Evolutionary conservation across 1,140 invertebrate genomes (phyloP), one percentile per base, ranked within the genome.

Genomic region (Cherax quadricarinatus): DNA sequence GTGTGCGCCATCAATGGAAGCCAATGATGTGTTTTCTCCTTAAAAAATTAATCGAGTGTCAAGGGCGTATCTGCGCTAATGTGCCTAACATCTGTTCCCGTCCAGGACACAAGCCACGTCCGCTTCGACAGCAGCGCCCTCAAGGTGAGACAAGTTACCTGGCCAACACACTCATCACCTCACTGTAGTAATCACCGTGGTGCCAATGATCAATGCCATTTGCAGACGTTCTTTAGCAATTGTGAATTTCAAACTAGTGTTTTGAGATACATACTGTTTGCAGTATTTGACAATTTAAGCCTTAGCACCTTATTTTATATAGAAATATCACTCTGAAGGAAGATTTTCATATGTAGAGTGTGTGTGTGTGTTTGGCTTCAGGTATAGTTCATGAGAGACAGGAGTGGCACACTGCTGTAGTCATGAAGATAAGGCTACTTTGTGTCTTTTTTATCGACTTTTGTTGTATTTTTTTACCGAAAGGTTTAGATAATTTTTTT

Each of bases 41-140:
- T 5, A 57, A 57, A 10, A 18, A 6, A 70, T 14, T 70, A 41
- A 75, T 30, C n/a, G 21, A 24, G 12, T 30, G 0, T n/a, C 12
- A 75, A 5, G 4, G 21, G 12, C n/a, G 5, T 1, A 30, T 30
- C n/a, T 30, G n/a, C n/a, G 70, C 70, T 75, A 75, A 75, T 75
- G 30, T 41, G 12, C 16, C 2, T 57, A 81, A 81, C 48, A 49
- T 62, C 66, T 84, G 48, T 75, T 62, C 83, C 57, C 53, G 51
- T 30, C 41, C 85, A 91, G 90, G 90, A 91, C 78, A 51, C 53
- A 60, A 53, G 90, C 62, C 83, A n/a, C 75, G 90, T 91, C 70
- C 90, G 78, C 53, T 91, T 91, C 90, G 75, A 82, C 84, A 62
- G 85, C 51, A 86, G 51, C 16, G 75, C 85, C 60, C 1, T 12